A percentile compares a stretch with the other conserved stretches of the same genome.
Evolutionary conservation across 1,140 invertebrate genomes (phyloP).

Genomic region (Cyclargus thomasi): DNA sequence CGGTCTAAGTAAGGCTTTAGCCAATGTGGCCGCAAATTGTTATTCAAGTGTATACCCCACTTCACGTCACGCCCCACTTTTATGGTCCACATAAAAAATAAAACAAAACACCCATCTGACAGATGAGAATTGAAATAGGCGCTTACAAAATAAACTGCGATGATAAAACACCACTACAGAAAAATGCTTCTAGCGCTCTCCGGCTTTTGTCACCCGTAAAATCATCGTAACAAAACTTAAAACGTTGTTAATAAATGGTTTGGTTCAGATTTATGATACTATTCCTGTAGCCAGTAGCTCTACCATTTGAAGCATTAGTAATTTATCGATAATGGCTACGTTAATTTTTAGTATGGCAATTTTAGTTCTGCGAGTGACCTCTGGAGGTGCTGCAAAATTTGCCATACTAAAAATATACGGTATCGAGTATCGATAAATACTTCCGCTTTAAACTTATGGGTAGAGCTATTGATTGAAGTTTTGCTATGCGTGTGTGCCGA

Average conservation of each 20-base stretch:
- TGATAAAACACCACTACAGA: neutral
- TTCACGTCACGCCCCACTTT: slow-evolving; percentile 49
- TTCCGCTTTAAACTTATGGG: no score
- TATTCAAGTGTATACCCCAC: slow-evolving; percentile 39
- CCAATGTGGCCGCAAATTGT: slow-evolving; percentile 35
- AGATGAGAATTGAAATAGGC: slow-evolving; percentile 55
- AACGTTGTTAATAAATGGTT: neutral
- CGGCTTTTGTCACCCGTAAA: neutral
- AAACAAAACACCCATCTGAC: slow-evolving; percentile 56
- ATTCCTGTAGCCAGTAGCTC: no score
- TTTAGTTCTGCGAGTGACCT: no score
- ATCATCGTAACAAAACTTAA: neutral
- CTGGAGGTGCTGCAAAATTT: no score
- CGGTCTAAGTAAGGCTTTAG: neutral
- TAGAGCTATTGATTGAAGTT: no score
- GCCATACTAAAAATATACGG: no score
- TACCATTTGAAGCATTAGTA: no score
- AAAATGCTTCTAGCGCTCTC: neutral
- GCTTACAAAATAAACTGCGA: slow-evolving; percentile 24
- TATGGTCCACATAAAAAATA: slow-evolving; percentile 59
- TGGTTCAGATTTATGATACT: no score
- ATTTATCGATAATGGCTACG: no score
- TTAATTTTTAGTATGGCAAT: no score
- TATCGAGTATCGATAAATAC: no score
- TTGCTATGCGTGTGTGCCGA: no score